Evolutionary conservation across 2,113 vertebrate species (phyloP).

Genomic region (Cryptoleucopteryx plumbea): DNA sequence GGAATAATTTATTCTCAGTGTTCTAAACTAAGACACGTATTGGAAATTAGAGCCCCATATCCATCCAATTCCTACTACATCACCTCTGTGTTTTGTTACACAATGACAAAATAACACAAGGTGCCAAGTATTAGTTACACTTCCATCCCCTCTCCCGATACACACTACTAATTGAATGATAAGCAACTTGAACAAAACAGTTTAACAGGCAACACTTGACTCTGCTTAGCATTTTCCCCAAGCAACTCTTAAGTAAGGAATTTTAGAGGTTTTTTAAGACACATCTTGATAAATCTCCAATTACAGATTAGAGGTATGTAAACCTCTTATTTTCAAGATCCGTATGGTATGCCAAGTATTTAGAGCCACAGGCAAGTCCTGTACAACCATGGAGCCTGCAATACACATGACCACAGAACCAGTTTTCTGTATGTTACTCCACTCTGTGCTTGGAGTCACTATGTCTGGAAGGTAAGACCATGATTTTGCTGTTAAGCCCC

Average conservation of each 20-base stretch:
- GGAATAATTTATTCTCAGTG: background rate
- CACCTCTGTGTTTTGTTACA: background rate
- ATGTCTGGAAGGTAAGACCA: background rate
- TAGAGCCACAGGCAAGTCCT: background rate
- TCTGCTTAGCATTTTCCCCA: background rate
- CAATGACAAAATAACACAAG: background rate
- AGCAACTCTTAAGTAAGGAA: background rate
- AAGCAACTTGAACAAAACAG: background rate
- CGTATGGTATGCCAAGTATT: background rate
- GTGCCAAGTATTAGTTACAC: background rate
- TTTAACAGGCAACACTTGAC: background rate
- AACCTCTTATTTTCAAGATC: background rate
- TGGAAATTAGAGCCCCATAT: background rate
- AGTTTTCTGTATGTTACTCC: background rate
- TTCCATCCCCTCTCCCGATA: background rate
- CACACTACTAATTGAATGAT: background rate
- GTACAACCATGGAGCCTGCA: background rate
- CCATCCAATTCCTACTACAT: background rate
- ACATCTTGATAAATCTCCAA: background rate
- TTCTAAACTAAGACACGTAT: background rate
- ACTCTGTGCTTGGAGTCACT: background rate
- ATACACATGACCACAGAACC: background rate
- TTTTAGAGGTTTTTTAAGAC: background rate
- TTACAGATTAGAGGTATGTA: background rate
- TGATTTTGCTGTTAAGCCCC: accelerated